A percentile compares a stretch with the other conserved stretches of the same genome.
These are phyloP conservation scores for Hypocryptadius cinnamomeus DNA, from an alignment of 2,113 vertebrate species.

Conservation along the genomic window DNA sequence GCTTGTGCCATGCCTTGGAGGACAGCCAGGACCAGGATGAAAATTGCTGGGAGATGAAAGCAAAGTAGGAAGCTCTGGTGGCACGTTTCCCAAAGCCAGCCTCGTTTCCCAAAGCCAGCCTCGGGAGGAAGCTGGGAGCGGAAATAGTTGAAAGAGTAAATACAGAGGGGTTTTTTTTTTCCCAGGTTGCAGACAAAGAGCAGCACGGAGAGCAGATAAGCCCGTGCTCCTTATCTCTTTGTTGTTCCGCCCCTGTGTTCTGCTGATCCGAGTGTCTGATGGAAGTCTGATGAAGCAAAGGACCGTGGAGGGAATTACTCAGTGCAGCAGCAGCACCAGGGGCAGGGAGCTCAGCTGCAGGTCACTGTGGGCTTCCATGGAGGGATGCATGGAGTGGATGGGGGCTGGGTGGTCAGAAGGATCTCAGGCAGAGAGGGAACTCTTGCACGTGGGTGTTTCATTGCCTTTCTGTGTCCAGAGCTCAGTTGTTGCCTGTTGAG, in stretches of 20 bases:
- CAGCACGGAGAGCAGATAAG: neutral
- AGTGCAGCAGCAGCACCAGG: fast-evolving
- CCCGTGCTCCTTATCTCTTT: neutral
- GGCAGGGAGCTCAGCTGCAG: neutral
- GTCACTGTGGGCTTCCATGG: neutral
- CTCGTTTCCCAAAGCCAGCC: too few species aligned
- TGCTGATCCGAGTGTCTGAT: fast-evolving
- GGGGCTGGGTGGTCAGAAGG: neutral
- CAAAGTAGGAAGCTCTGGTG: neutral
- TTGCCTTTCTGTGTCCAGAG: fast-evolving
- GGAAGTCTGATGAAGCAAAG: neutral
- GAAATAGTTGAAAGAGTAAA: neutral
- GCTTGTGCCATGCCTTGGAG: neutral
- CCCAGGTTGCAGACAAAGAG: neutral
- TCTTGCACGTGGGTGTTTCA: neutral
- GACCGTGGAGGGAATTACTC: neutral
- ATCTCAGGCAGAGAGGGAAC: neutral
- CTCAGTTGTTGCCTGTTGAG: neutral
- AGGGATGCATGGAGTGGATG: neutral
- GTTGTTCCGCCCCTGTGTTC: neutral
- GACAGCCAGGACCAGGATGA: neutral
- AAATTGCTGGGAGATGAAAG: neutral
- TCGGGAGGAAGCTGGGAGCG: neutral
- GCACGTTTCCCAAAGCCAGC: neutral
- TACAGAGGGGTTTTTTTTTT: neutral